phyloP scores from a whole-genome alignment of 2,113 vertebrate genomes.

The Aleadryas rufinucha region DNA sequence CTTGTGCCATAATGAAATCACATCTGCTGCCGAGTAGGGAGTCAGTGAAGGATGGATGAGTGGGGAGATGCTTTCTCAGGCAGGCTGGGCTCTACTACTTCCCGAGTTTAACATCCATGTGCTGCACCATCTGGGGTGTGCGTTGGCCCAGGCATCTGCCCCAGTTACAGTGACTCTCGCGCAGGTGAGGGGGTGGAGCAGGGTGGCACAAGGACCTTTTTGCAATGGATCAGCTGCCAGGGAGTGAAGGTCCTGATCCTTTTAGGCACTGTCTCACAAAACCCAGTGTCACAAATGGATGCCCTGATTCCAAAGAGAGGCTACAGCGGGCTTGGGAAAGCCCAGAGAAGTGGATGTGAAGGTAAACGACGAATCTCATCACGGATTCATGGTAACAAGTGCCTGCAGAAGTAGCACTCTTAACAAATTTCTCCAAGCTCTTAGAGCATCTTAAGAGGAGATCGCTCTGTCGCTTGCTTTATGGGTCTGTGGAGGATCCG shows the following conservation, averaged over 20 bases:
- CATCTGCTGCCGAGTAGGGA: neutral
- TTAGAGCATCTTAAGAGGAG: constrained; percentile 22
- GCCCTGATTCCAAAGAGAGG: neutral
- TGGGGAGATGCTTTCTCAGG: constrained; percentile 9
- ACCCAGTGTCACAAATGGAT: neutral
- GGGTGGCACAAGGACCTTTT: neutral
- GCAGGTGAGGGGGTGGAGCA: neutral
- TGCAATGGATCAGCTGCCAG: neutral
- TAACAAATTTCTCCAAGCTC: constrained; percentile 29
- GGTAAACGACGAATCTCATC: neutral
- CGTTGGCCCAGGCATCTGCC: neutral
- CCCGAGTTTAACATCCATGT: neutral
- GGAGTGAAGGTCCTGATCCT: neutral
- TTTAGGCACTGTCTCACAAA: neutral
- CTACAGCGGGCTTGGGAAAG: neutral
- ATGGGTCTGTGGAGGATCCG: constrained; percentile 28
- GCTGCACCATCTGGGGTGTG: neutral
- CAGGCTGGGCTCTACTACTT: neutral
- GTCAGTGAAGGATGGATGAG: constrained; percentile 2
- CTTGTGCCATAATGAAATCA: neutral
- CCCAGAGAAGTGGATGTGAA: neutral
- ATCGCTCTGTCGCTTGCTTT: neutral
- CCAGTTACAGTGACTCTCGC: neutral
- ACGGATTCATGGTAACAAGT: neutral
- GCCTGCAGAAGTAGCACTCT: constrained; percentile 24